Percentiles rank a stretch among this genome's conserved stretches.
Conservation (phyloP, 1,140 invertebrate species). For the Bombus cullumanus region DNA sequence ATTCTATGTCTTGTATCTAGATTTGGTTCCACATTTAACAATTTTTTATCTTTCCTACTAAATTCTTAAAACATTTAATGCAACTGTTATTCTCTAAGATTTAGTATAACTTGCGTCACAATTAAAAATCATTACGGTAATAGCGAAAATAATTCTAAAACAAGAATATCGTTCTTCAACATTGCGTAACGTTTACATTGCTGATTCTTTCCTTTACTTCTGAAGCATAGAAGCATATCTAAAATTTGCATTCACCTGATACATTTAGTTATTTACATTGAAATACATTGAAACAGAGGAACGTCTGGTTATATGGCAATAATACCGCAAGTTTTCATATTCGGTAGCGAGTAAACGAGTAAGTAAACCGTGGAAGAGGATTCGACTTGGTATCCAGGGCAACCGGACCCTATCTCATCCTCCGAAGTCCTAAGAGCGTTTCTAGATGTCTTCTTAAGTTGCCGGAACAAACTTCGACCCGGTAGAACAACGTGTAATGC, state of each 20-base stretch:
- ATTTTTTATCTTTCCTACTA: too few relatives aligned
- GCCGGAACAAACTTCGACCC: slow-evolving; percentile 73
- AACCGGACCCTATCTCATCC: slow-evolving; percentile 72
- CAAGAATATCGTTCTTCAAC: neutral
- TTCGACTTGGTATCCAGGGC: slow-evolving; percentile 72
- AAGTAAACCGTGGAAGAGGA: slow-evolving; percentile 62
- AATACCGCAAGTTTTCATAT: slow-evolving; percentile 63
- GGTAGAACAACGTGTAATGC: slow-evolving; percentile 74
- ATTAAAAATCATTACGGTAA: too few relatives aligned
- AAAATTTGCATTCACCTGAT: neutral
- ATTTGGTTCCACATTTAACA: too few relatives aligned
- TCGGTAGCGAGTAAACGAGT: slow-evolving; percentile 60
- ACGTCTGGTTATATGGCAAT: slow-evolving; percentile 44
- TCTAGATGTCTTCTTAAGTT: slow-evolving; percentile 76
- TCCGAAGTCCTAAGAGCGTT: slow-evolving; percentile 64
- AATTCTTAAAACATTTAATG: too few relatives aligned
- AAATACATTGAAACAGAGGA: neutral
- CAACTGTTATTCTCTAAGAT: too few relatives aligned
- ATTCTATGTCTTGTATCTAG: too few relatives aligned
- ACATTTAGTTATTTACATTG: too few relatives aligned
- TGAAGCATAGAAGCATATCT: neutral
- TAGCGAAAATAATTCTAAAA: too few relatives aligned
- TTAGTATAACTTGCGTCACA: too few relatives aligned
- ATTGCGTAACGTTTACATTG: neutral
- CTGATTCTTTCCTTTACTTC: too few relatives aligned